Conservation (phyloP, 2,113 vertebrate genomes). For the Caranx ignobilis region DNA sequence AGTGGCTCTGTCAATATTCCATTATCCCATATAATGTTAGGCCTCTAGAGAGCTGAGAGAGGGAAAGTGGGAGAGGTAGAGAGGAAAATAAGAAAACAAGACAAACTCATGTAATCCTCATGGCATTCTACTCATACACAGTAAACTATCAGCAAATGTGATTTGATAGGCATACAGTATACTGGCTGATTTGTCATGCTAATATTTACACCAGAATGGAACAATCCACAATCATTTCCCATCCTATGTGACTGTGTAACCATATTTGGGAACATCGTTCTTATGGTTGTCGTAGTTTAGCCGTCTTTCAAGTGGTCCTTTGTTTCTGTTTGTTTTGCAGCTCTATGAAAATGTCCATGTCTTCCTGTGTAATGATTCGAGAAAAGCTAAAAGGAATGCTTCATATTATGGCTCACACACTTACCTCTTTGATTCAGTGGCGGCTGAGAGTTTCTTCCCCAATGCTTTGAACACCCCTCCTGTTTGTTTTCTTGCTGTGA, state of each 20-base stretch:
- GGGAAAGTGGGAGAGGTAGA: conserved; percentile 32
- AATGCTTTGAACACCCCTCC: conserved; percentile 13
- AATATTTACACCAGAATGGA: conserved; percentile 52
- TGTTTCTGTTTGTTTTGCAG: conserved; percentile 26
- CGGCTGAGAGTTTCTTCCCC: conserved; percentile 1
- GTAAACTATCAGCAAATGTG: conserved; percentile 65
- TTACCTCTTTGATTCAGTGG: conserved; percentile 35
- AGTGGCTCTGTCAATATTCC: conserved; percentile 71
- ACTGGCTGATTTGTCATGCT: conserved; percentile 59
- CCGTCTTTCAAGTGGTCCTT: conserved; percentile 4
- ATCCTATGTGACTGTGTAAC: conserved; percentile 40
- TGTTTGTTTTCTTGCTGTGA: conserved; percentile 43
- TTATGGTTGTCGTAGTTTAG: conserved; percentile 20
- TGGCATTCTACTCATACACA: conserved; percentile 44
- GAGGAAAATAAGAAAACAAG: conserved; percentile 47
- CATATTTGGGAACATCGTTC: conserved; percentile 47
- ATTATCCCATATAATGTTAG: conserved; percentile 72
- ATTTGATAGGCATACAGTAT: conserved; percentile 62
- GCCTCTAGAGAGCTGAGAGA: conserved; percentile 55
- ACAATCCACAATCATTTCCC: conserved; percentile 50
- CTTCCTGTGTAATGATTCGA: conserved; percentile 49
- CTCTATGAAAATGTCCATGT: conserved; percentile 9
- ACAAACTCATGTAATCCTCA: conserved; percentile 63
- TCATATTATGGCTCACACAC: conserved; percentile 28
- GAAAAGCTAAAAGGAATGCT: conserved; percentile 17